Base-by-base conservation (phyloP, 2,113 vertebrate genomes). In the Monopterus albus region DNA sequence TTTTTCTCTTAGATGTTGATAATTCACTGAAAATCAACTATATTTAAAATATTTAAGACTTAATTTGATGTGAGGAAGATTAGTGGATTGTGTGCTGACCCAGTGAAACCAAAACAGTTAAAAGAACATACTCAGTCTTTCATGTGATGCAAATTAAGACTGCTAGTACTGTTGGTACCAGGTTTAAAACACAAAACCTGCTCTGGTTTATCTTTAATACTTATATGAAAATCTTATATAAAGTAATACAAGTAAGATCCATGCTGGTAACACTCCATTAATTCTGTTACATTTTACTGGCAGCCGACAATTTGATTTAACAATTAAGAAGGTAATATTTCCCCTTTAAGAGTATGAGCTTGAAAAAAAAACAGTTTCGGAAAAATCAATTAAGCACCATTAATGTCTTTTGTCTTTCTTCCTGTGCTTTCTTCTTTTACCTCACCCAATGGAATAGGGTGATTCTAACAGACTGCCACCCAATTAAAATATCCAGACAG, bases 281-380 rank as follows among this genome's bases (percentile, higher is more conserved):
- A 61, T 67, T 59, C 14, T 36, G 21, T 20, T 42, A 72, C 31
- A 63, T 28, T 72, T 6, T 68, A 42, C 26, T 51, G 25, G 21
- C 25, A 46, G 31, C 13, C 0, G 3, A 42, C 8, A 65, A 59
- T 71, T 20, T 43, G 40, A 60, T 72, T 51, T 7, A 40, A 35
- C 40, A 78, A 49, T 7, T 61, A 42, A 49, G 21, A 25, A 28
- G 56, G 10, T 63, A 49, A 76, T 55, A 66, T 53, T 72, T 60
- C 21, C 28, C 8, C 39, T 53, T 33, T 47, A 2, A 28, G 18
- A 35, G 4, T 26, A 66, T 65, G n/a, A 46, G 40, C 13, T 9
- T 67, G 20, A 72, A 45, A 58, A 43, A 63, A 51, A 12, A n/a
- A n/a, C 7, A 33, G n/a, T 26, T 35, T 43, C 20, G 63, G 8